These are phyloP conservation scores for Eolophus roseicapilla DNA, from an alignment of 2,113 vertebrate species.

Conservation along the genomic window DNA sequence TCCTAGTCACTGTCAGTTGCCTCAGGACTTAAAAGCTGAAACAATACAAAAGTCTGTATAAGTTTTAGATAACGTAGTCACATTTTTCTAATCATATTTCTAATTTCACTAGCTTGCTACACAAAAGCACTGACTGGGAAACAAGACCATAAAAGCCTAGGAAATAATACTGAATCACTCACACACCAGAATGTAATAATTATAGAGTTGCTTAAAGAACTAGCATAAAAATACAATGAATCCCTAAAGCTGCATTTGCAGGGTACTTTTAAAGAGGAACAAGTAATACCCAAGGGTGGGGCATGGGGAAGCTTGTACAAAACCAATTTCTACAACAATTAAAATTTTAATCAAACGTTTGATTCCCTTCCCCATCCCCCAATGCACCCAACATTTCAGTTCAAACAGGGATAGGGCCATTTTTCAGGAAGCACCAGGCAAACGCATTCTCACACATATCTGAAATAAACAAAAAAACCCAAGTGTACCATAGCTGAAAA, in stretches of 20 bases:
- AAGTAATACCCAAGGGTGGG: slow-evolving; percentile 21
- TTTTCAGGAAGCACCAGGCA: neutral
- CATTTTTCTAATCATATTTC: slow-evolving; percentile 71
- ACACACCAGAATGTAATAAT: slow-evolving; percentile 39
- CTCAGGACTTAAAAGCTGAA: slow-evolving; percentile 43
- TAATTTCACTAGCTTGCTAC: slow-evolving; percentile 65
- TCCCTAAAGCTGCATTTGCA: slow-evolving; percentile 19
- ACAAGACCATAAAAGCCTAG: slow-evolving; percentile 41
- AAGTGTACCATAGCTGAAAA: neutral
- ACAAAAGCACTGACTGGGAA: slow-evolving; percentile 56
- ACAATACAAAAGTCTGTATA: slow-evolving; percentile 56
- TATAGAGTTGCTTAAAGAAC: slow-evolving; percentile 13
- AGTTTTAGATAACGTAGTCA: slow-evolving; percentile 69
- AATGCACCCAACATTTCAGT: neutral
- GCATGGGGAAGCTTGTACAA: neutral
- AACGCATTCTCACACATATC: neutral
- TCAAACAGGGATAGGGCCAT: neutral
- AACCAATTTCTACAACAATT: slow-evolving; percentile 33
- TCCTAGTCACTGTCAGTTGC: slow-evolving; percentile 61
- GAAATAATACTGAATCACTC: slow-evolving; percentile 58
- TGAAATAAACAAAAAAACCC: neutral
- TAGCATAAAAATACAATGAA: slow-evolving; percentile 27
- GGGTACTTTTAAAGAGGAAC: slow-evolving; percentile 18
- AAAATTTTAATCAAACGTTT: slow-evolving; percentile 32
- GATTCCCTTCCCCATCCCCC: neutral